phyloP scores from a whole-genome alignment of 2,113 vertebrate genomes.

The Leucoraja erinaceus region DNA sequence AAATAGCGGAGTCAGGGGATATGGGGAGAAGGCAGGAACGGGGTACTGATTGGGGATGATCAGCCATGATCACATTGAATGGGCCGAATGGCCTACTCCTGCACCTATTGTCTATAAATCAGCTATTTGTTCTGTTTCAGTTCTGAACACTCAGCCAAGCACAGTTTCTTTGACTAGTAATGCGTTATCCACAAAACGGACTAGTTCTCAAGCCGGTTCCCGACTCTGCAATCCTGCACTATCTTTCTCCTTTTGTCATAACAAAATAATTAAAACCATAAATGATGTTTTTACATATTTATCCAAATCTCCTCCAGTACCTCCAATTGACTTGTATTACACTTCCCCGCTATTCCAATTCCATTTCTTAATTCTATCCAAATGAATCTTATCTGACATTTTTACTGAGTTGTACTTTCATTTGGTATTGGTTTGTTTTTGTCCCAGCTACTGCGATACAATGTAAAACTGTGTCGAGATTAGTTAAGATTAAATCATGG shows the following conservation, averaged over 20 bases:
- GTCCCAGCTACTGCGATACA: no score
- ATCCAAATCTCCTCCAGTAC: neutral
- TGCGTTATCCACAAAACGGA: neutral
- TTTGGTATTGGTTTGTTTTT: no score
- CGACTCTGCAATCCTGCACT: neutral
- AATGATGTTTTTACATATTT: neutral
- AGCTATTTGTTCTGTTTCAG: neutral
- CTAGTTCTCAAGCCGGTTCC: neutral
- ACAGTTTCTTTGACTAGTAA: neutral
- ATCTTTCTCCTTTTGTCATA: neutral
- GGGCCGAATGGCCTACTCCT: no score
- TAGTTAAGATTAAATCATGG: no score
- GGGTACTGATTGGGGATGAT: no score
- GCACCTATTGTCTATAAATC: no score
- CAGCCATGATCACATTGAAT: no score
- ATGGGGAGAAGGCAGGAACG: no score
- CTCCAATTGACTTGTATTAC: neutral
- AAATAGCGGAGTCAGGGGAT: no score
- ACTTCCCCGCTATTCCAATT: neutral
- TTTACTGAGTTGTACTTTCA: no score
- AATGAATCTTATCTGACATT: neutral
- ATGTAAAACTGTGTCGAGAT: no score
- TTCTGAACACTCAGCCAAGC: neutral
- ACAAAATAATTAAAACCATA: neutral
- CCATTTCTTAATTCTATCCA: constrained; percentile 20